A percentile compares a stretch with the other conserved stretches of the same genome.
Evolutionary conservation across 1,140 invertebrate species (phyloP).

Genomic region (Leptinotarsa lineolata): DNA sequence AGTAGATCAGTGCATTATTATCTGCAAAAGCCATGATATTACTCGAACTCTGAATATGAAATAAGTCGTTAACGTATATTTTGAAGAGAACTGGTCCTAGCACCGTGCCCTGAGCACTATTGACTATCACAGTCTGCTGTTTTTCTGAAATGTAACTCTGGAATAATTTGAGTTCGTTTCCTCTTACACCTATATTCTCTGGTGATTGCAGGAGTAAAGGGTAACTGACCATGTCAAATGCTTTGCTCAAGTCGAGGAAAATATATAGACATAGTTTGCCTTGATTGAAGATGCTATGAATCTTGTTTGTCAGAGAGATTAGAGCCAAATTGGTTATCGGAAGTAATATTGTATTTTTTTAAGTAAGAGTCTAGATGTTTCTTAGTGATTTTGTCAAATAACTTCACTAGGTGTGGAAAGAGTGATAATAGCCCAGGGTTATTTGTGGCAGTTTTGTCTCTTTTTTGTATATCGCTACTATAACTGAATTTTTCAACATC

Average conservation of each 20-base stretch:
- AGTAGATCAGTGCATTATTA: conserved; percentile 9
- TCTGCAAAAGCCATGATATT: conserved; percentile 8
- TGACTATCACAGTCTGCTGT: conserved; percentile 11
- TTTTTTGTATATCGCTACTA: conserved; percentile 12
- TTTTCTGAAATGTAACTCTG: too few relatives aligned
- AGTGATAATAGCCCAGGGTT: conserved; percentile 8
- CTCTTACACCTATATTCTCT: conserved; percentile 11
- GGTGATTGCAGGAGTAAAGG: conserved; percentile 3
- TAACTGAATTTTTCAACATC: conserved; percentile 12
- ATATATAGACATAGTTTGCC: background rate
- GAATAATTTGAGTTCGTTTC: conserved; percentile 13
- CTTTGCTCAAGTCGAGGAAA: conserved; percentile 17
- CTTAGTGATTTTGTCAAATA: conserved; percentile 12
- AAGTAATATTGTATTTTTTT: conserved; percentile 9
- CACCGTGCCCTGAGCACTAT: conserved; percentile 15
- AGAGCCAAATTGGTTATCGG: conserved; percentile 17
- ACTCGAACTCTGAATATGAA: conserved; percentile 10
- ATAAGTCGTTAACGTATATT: background rate
- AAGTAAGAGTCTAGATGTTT: conserved; percentile 11
- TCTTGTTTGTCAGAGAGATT: conserved; percentile 11
- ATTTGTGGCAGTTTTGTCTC: conserved; percentile 4
- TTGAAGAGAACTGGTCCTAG: conserved; percentile 13
- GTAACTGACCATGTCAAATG: conserved; percentile 17
- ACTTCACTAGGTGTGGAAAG: conserved; percentile 2
- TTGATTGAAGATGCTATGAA: conserved; percentile 12